Evolutionary conservation across 2,113 vertebrate genomes (phyloP), one percentile per base, ranked within the genome.

Genomic region (Anguilla japonica): DNA sequence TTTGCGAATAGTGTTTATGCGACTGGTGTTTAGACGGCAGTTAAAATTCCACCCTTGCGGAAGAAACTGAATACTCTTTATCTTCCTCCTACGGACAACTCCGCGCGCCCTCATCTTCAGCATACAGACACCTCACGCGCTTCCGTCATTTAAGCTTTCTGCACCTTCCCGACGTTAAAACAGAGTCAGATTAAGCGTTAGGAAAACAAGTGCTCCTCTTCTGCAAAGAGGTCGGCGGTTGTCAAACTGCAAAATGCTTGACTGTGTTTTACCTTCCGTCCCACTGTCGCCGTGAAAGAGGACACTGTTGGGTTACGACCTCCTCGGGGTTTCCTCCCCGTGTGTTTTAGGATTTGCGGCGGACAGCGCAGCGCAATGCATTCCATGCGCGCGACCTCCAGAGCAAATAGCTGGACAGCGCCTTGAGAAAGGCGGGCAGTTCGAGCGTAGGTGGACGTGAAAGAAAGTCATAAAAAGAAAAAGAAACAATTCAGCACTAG

Each of bases 361-460:
- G 26, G 60, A 26, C 60, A 9, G 22, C 57, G 18, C 26, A 9
- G 7, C 20, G 22, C n/a, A 75, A 75, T 34, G 26, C 71, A 34
- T 29, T 22, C 71, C n/a, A 13, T n/a, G 20, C 60, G 60, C 60
- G 2, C 60, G 20, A 20, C 18, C 26, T 20, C 60, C 60, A 67
- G 1, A 14, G 18, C 60, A 67, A 67, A 67, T 18, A 34, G 67
- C 26, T 1, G 87, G 86, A 40, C 84, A 57, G 85, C 67, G 88
- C 90, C 89, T 91, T 8, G 6, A 86, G 91, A 95, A 93, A 94
- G 94, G 94, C 92, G 88, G 89, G 83, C 86, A 89, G 94, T 96
- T 75, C 95, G 87, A 84, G 94, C 93, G 93, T 91, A 78, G 91
- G 93, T 93, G 90, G 89, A 87, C 83, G 88, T 86, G 60, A 90